Evolutionary conservation across 2,113 vertebrate species (phyloP).

Genomic region (Albula glossodonta): DNA sequence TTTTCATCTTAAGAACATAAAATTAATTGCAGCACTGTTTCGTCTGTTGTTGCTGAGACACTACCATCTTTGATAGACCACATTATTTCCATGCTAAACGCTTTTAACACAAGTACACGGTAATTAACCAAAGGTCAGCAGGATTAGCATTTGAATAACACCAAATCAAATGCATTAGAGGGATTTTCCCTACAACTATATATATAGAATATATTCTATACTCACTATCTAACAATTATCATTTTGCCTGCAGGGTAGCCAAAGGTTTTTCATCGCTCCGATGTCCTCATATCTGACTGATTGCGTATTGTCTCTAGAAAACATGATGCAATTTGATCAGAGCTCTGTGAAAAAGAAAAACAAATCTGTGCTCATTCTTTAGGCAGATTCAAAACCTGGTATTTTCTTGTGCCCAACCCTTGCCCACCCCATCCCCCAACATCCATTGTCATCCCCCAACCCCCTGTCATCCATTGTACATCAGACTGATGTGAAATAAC

Average conservation of each 20-base stretch:
- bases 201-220: not conserved
- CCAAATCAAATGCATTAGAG: slow-evolving; percentile 38
- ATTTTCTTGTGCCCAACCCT: not conserved
- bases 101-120: slow-evolving; percentile 36
- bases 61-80: slow-evolving; percentile 56
- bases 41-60: slow-evolving; percentile 52
- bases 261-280: not conserved
- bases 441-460: too few relatives aligned
- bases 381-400: not conserved
- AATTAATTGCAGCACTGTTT: slow-evolving; percentile 57
- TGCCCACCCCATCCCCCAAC: not conserved
- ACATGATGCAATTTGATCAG: not conserved
- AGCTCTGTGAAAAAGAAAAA: not conserved
- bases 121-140: slow-evolving; percentile 61
- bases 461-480: not conserved
- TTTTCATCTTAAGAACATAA: slow-evolving; percentile 49
- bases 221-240: not conserved
- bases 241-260: too few relatives aligned
- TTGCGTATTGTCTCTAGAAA: not conserved
- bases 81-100: slow-evolving; percentile 53
- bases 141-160: slow-evolving; percentile 72
- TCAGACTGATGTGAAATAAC: not conserved
- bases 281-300: not conserved
- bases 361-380: not conserved
- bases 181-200: slow-evolving; percentile 44